phyloP scores from a whole-genome alignment of 1,140 invertebrate genomes.

The Musca domestica region DNA sequence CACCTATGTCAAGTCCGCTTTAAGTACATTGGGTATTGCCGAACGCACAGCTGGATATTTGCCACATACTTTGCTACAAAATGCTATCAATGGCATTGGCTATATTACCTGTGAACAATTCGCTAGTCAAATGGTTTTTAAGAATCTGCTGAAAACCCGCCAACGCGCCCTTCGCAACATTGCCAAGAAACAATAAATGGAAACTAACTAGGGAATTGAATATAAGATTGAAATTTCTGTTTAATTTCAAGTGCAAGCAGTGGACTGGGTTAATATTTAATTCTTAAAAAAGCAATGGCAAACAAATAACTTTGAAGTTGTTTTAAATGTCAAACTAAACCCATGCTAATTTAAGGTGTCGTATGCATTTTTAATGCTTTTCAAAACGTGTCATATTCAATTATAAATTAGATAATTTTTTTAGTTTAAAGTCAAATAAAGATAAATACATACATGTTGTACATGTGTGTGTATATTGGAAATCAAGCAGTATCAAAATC shows the following conservation, averaged over 20 bases:
- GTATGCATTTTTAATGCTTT: too few species aligned
- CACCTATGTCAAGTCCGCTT: conserved; percentile 72
- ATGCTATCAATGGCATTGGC: conserved; percentile 40
- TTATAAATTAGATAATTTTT: background rate
- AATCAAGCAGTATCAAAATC: too few species aligned
- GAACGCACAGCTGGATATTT: conserved; percentile 75
- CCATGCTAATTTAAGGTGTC: background rate
- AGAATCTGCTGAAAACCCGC: conserved; percentile 39
- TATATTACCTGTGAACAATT: conserved; percentile 41
- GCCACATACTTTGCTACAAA: conserved; percentile 69
- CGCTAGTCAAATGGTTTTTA: conserved; percentile 41
- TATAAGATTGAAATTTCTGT: background rate
- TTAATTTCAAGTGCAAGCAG: background rate
- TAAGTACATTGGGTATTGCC: conserved; percentile 75
- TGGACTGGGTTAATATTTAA: too few species aligned
- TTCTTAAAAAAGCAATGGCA: too few species aligned
- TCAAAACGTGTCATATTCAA: too few species aligned
- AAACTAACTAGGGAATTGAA: too few species aligned
- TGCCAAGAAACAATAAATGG: conserved; percentile 38
- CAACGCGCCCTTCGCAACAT: conserved; percentile 40
- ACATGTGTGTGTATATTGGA: too few species aligned
- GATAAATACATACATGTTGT: too few species aligned
- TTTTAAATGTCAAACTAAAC: background rate
- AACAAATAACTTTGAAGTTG: too few species aligned
- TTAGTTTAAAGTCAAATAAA: background rate